phyloP scores from a whole-genome alignment of 2,888 invertebrate genomes.

The Trichopria drosophilae region DNA sequence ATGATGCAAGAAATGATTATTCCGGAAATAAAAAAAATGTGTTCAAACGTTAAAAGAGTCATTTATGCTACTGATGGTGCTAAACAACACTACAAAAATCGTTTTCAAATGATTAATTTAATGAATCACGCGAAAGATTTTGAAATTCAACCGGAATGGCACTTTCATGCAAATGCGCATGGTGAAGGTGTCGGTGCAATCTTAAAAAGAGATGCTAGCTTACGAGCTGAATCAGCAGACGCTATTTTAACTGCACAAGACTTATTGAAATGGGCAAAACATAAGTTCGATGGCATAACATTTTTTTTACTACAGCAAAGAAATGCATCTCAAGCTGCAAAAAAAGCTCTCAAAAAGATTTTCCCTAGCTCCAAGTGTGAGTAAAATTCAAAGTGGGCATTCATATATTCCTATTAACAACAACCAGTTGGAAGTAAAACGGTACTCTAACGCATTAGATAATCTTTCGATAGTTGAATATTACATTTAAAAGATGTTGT shows the following conservation, averaged over 20 bases:
- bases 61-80: background rate
- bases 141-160: background rate
- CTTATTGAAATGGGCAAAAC: background rate
- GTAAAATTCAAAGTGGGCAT: too few relatives aligned
- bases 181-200: background rate
- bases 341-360: too few relatives aligned
- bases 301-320: background rate
- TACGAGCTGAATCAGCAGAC: background rate
- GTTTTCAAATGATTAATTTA: background rate
- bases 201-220: constrained; percentile 1
- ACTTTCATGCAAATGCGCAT: background rate
- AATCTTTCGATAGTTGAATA: too few relatives aligned
- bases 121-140: background rate
- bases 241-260: background rate
- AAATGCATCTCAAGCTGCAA: too few relatives aligned
- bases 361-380: too few relatives aligned
- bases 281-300: background rate
- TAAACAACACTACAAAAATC: too few relatives aligned
- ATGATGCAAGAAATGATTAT: too few relatives aligned
- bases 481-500: too few relatives aligned
- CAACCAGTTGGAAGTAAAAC: too few relatives aligned
- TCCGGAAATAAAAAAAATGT: background rate
- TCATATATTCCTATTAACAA: too few relatives aligned
- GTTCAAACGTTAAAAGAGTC: background rate
- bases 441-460: too few relatives aligned